These are phyloP conservation scores for Pseudocheirus occidentalis DNA, from an alignment of 2,797 vertebrate species.

Conservation along the genomic window DNA sequence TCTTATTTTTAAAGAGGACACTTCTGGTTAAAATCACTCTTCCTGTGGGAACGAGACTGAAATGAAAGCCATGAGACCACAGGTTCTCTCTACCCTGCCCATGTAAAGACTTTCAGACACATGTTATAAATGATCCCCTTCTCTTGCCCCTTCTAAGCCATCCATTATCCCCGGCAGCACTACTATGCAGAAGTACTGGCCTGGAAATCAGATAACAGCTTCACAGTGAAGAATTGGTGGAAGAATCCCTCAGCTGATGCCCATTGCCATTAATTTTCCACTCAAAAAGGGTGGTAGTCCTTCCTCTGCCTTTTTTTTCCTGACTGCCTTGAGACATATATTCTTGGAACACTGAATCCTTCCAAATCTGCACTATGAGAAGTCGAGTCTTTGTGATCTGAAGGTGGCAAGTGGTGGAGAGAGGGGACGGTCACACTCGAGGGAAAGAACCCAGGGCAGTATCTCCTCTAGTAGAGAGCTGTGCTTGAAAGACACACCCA, in stretches of 20 bases:
- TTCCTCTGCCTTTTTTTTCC: constrained; percentile 55
- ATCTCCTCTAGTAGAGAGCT: constrained; percentile 3
- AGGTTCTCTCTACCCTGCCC: background rate
- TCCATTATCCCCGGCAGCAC: constrained; percentile 1
- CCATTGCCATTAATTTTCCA: constrained; percentile 57
- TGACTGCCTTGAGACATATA: background rate
- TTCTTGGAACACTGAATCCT: constrained; percentile 52
- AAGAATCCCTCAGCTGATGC: constrained; percentile 41
- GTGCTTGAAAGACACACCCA: constrained; percentile 10
- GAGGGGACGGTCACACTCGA: background rate
- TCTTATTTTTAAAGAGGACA: constrained; percentile 24
- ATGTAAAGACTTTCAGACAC: background rate
- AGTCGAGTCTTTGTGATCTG: background rate
- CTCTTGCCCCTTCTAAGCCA: background rate
- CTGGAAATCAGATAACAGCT: constrained; percentile 65
- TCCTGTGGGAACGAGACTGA: background rate
- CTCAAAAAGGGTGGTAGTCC: constrained; percentile 58
- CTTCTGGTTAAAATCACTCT: background rate
- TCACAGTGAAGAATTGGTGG: background rate
- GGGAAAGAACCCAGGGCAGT: constrained; percentile 1
- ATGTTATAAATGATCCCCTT: background rate
- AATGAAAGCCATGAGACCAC: background rate
- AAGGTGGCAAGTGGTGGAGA: background rate
- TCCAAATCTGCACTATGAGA: background rate
- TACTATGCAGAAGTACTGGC: background rate